Conservation (phyloP, 2,888 invertebrate species). For the Dasysyrphus albostriatus region DNA sequence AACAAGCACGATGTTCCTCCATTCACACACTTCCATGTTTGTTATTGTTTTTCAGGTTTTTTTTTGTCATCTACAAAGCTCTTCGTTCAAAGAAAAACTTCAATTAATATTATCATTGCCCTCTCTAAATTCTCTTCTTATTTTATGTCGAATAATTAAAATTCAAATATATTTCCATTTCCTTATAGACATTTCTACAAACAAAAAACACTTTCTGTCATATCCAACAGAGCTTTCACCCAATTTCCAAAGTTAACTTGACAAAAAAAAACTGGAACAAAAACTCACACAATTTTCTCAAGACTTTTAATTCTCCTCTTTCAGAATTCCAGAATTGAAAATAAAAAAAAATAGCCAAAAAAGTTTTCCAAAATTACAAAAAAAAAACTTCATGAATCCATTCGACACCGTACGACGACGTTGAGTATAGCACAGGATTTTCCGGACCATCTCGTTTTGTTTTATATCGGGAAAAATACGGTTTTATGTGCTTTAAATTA, state of each 20-base stretch:
- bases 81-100: constrained; percentile 24
- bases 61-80: constrained; percentile 37
- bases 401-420: constrained; percentile 64
- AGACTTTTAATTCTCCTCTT: constrained; percentile 32
- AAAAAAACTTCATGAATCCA: constrained; percentile 34
- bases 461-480: constrained; percentile 37
- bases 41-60: constrained; percentile 41
- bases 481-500: neutral
- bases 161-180: constrained; percentile 25
- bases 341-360: constrained; percentile 39
- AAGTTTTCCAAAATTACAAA: constrained; percentile 45
- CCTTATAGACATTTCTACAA: constrained; percentile 9
- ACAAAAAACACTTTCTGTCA: constrained; percentile 21
- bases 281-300: constrained; percentile 59
- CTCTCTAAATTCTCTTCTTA: neutral
- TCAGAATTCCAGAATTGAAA: constrained; percentile 41
- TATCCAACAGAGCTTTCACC: constrained; percentile 68
- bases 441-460: constrained; percentile 39
- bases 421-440: constrained; percentile 46
- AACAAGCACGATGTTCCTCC: constrained; percentile 41
- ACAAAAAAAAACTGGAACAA: constrained; percentile 56
- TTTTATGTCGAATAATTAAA: constrained; percentile 3
- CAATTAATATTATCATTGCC: constrained; percentile 52
- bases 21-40: constrained; percentile 1
- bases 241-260: constrained; percentile 52